Evolutionary conservation across 2,113 vertebrate genomes (phyloP).

Genomic region (Brienomyrus longianalis): DNA sequence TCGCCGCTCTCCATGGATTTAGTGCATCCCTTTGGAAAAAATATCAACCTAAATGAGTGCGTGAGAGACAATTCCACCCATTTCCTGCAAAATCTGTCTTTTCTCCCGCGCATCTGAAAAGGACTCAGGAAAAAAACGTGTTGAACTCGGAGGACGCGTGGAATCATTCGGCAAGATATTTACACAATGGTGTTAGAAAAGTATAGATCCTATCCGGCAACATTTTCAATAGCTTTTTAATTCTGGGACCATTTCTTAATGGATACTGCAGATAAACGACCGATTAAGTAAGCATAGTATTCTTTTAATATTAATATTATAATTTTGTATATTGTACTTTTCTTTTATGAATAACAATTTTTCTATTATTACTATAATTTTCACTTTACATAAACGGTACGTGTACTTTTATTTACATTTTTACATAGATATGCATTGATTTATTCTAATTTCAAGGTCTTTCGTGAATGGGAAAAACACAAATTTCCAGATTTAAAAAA

Average conservation of each 20-base stretch:
- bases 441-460: neutral
- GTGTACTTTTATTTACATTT: neutral
- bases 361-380: neutral
- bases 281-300: constrained; percentile 51
- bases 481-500: neutral
- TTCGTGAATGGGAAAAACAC: neutral
- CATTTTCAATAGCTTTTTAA: constrained; percentile 29
- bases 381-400: neutral
- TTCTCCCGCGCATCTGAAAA: constrained; percentile 17
- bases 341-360: neutral
- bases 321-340: neutral
- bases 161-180: constrained; percentile 40
- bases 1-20: constrained; percentile 56
- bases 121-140: constrained; percentile 28
- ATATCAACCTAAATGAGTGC: constrained; percentile 48
- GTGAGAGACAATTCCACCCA: constrained; percentile 50
- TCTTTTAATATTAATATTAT: neutral
- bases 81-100: constrained; percentile 35
- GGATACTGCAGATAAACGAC: constrained; percentile 45
- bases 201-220: constrained; percentile 18
- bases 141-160: constrained; percentile 25
- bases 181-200: constrained; percentile 38
- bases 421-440: neutral
- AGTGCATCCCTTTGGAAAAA: constrained; percentile 57
- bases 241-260: constrained; percentile 39